phyloP scores from a whole-genome alignment of 2,797 vertebrate genomes.

The Paguma larvata region DNA sequence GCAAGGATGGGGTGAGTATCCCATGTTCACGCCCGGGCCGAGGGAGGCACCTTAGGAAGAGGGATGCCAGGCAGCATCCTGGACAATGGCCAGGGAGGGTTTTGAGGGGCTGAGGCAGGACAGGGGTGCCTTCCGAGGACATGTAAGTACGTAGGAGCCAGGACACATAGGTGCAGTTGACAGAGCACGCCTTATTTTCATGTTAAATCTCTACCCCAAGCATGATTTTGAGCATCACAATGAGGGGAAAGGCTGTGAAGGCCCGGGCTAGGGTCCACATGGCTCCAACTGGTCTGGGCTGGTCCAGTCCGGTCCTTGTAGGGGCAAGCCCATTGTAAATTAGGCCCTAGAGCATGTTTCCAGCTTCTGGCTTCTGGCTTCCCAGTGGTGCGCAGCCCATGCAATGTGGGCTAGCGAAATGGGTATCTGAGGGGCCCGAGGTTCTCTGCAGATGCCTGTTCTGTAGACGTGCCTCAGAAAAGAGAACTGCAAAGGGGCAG shows the following conservation, averaged over 20 bases:
- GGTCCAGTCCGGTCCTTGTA: not conserved
- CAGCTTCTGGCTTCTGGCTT: not conserved
- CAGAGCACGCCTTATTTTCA: not conserved
- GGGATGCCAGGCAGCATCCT: not conserved
- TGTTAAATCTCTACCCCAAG: not conserved
- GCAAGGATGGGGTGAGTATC: not conserved
- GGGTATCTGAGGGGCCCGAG: not conserved
- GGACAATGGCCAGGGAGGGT: not conserved
- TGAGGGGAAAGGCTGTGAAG: not conserved
- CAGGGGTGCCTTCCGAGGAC: not conserved
- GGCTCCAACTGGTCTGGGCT: not conserved
- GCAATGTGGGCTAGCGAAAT: not conserved
- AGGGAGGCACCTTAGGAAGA: not conserved
- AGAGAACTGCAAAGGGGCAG: not conserved
- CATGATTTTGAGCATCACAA: not conserved
- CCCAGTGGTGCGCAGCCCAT: not conserved
- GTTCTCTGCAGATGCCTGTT: not conserved
- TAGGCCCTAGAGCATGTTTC: not conserved
- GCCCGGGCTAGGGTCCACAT: not conserved
- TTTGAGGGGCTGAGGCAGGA: not conserved
- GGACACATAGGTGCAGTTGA: not conserved
- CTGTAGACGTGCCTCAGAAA: not conserved
- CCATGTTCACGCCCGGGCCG: not conserved
- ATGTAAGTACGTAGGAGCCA: not conserved
- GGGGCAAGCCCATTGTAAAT: not conserved